Percentiles rank a stretch among this genome's conserved stretches.
These are phyloP conservation scores for Agriopis leucophaearia DNA, from an alignment of 2,888 invertebrate genomes.

Conservation along the genomic window DNA sequence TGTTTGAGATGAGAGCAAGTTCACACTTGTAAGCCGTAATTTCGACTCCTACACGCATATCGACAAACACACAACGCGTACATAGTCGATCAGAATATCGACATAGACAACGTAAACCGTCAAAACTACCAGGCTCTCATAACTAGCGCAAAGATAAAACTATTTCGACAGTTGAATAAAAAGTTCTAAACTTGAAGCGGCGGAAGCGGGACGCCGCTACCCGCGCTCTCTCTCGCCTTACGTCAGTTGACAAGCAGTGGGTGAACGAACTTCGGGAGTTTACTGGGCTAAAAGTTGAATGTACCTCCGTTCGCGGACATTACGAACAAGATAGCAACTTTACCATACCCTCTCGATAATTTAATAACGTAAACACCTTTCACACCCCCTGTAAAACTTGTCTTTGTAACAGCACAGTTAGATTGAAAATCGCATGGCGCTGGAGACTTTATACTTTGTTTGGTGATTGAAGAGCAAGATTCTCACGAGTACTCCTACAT, in stretches of 20 bases:
- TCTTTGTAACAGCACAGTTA: conserved; percentile 50
- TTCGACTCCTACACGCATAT: conserved; percentile 20
- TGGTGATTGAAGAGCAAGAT: conserved; percentile 70
- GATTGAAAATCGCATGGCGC: conserved; percentile 59
- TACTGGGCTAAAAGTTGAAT: conserved; percentile 87
- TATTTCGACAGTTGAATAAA: conserved; percentile 83
- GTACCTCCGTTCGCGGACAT: conserved; percentile 87
- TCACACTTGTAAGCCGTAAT: no score
- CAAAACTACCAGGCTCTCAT: conserved; percentile 82
- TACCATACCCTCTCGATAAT: conserved; percentile 67
- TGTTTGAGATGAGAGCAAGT: no score
- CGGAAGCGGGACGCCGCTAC: conserved; percentile 71
- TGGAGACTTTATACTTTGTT: conserved; percentile 53
- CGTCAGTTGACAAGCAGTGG: conserved; percentile 86
- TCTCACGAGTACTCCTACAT: conserved; percentile 85
- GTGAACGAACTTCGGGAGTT: conserved; percentile 86
- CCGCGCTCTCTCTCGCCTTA: conserved; percentile 73
- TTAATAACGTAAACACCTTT: conserved; percentile 71
- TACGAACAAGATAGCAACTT: conserved; percentile 87
- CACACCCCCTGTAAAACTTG: conserved; percentile 47
- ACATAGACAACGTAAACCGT: conserved; percentile 82
- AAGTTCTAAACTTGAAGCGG: conserved; percentile 80
- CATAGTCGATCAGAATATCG: conserved; percentile 70
- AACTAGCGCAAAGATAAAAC: conserved; percentile 73
- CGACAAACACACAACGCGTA: conserved; percentile 54